Percentiles rank a stretch among this genome's conserved stretches.
Evolutionary conservation across 2,113 vertebrate genomes (phyloP).

Genomic region (Colinus virginianus): DNA sequence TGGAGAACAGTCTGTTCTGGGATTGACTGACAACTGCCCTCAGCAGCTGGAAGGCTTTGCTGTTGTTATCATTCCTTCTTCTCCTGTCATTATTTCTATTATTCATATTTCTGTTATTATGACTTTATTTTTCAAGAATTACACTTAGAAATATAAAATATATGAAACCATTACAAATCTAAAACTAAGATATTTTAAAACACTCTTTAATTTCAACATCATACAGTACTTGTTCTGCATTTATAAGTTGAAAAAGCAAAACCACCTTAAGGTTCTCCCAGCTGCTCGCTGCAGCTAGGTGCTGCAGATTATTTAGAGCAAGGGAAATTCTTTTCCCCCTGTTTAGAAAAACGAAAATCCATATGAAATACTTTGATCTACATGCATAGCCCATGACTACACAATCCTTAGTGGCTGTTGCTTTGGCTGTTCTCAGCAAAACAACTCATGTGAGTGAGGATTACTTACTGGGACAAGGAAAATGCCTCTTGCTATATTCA

Average conservation of each 20-base stretch:
- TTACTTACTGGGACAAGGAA: not conserved
- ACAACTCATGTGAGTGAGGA: not conserved
- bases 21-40: not conserved
- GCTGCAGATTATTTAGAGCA: not conserved
- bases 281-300: not conserved
- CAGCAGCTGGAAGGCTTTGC: not conserved
- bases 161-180: not conserved
- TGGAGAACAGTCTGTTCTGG: not conserved
- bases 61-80: not conserved
- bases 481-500: not conserved
- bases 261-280: not conserved
- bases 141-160: not conserved
- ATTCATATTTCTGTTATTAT: not conserved
- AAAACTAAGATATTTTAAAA: not conserved
- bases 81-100: not conserved
- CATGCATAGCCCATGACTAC: not conserved
- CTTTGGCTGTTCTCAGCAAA: not conserved
- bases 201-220: not conserved
- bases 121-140: not conserved
- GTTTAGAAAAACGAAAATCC: not conserved
- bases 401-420: not conserved
- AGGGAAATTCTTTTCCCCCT: not conserved
- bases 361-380: not conserved
- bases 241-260: slow-evolving; percentile 1
- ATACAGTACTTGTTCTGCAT: not conserved